phyloP scores from a whole-genome alignment of 2,888 invertebrate genomes.

The Conchocele bisecta region DNA sequence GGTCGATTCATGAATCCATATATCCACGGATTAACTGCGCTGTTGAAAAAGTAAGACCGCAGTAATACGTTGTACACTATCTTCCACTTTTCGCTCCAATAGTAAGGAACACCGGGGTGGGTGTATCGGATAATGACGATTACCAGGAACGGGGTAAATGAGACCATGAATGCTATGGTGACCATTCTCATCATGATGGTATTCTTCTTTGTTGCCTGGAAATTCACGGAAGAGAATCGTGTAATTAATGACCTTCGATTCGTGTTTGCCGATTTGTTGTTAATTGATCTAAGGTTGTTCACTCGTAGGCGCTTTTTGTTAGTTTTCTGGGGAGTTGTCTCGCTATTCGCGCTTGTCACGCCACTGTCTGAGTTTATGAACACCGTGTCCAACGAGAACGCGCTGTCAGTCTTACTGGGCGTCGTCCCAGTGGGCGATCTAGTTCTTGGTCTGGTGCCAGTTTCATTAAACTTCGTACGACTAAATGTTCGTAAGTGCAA shows the following conservation, averaged over 20 bases:
- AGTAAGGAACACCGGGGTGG: too few relatives aligned
- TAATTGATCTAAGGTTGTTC: too few relatives aligned
- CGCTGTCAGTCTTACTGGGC: background rate
- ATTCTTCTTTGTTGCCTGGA: constrained; percentile 36
- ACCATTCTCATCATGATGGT: constrained; percentile 58
- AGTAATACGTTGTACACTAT: constrained; percentile 45
- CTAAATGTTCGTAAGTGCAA: too few relatives aligned
- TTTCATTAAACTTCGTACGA: too few relatives aligned
- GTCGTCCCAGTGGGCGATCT: background rate
- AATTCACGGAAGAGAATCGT: constrained; percentile 13
- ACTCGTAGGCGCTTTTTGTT: too few relatives aligned
- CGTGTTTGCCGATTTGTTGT: too few relatives aligned
- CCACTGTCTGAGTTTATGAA: too few relatives aligned
- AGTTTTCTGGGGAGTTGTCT: too few relatives aligned
- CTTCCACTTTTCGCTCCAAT: too few relatives aligned
- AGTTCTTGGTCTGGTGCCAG: constrained; percentile 16
- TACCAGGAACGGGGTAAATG: constrained; percentile 49
- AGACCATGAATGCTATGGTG: constrained; percentile 52
- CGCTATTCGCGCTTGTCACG: too few relatives aligned
- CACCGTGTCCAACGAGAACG: background rate
- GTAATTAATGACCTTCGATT: too few relatives aligned
- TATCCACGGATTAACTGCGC: constrained; percentile 53
- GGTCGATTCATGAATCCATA: constrained; percentile 55
- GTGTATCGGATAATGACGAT: constrained; percentile 49
- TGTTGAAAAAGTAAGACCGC: constrained; percentile 53